These are phyloP conservation scores for Eulithis testata DNA, from an alignment of 2,888 invertebrate genomes.

Conservation along the genomic window DNA sequence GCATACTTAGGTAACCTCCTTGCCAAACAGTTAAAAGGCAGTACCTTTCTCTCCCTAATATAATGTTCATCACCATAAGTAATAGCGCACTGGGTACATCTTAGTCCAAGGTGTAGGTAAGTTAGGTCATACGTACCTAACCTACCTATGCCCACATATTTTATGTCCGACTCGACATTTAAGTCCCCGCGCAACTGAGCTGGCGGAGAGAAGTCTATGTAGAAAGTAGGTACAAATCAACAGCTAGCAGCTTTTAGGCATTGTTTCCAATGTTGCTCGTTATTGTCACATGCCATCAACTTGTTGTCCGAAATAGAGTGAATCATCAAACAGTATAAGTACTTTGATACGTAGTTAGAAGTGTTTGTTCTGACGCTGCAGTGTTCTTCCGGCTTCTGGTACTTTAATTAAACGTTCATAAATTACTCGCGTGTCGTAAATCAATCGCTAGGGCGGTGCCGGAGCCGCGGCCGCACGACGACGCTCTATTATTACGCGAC, in stretches of 20 bases:
- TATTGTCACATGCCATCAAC: not conserved
- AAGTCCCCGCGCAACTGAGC: too few species aligned
- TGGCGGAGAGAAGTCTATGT: too few species aligned
- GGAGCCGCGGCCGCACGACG: constrained; percentile 7
- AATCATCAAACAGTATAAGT: constrained; percentile 41
- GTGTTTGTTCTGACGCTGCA: constrained; percentile 26
- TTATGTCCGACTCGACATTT: too few species aligned
- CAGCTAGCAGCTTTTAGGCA: not conserved
- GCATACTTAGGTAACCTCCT: not conserved
- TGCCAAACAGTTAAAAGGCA: not conserved
- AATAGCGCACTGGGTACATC: too few species aligned
- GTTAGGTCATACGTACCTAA: too few species aligned
- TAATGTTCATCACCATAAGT: too few species aligned
- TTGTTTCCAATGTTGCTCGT: not conserved
- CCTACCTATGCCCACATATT: too few species aligned
- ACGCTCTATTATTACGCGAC: constrained; percentile 50
- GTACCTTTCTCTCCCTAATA: not conserved
- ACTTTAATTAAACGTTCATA: constrained; percentile 80
- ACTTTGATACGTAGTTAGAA: not conserved
- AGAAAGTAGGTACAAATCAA: not conserved
- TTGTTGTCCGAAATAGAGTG: constrained; percentile 37
- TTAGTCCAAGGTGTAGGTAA: too few species aligned
- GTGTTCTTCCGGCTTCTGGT: constrained; percentile 71
- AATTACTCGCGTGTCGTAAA: constrained; percentile 69
- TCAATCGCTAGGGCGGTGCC: constrained; percentile 63